Percentiles rank a stretch among this genome's conserved stretches.
phyloP scores from a whole-genome alignment of 2,888 invertebrate species.

The Scaptomyza cyrtandrae region DNA sequence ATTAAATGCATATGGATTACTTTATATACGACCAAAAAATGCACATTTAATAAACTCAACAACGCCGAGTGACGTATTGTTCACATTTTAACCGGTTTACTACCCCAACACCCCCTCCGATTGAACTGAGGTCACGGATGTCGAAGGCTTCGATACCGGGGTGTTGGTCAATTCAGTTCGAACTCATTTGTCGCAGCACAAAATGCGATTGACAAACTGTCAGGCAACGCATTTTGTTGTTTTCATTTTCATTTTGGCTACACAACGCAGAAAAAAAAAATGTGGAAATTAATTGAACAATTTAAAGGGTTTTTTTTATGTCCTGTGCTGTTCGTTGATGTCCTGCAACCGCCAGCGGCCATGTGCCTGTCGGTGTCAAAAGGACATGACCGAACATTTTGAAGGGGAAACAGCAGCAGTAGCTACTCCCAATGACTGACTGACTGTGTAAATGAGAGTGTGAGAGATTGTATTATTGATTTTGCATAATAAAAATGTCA shows the following conservation, averaged over 20 bases:
- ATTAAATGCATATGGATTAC: conserved; percentile 2
- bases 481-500: conserved; percentile 82
- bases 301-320: conserved; percentile 66
- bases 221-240: conserved; percentile 66
- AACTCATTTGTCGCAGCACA: conserved; percentile 69
- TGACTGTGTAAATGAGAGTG: conserved; percentile 54
- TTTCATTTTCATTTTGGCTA: conserved; percentile 47
- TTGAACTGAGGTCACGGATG: conserved; percentile 15
- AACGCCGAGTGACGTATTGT: conserved; percentile 39
- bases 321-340: conserved; percentile 4
- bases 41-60: conserved; percentile 65
- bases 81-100: conserved; percentile 2
- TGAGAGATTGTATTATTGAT: conserved; percentile 81
- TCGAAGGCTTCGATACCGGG: conserved; percentile 12
- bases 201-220: conserved; percentile 79
- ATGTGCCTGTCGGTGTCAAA: conserved; percentile 78
- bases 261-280: conserved; percentile 62
- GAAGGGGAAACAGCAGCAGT: conserved; percentile 25
- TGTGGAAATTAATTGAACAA: conserved; percentile 76
- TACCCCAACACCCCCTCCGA: background rate
- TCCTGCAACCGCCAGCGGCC: conserved; percentile 41
- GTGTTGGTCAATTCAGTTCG: conserved; percentile 22
- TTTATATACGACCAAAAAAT: background rate
- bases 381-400: conserved; percentile 80
- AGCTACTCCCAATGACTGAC: conserved; percentile 49